Evolutionary conservation across 2,888 invertebrate species (phyloP).

Genomic region (Sepioteuthis lessoniana): DNA sequence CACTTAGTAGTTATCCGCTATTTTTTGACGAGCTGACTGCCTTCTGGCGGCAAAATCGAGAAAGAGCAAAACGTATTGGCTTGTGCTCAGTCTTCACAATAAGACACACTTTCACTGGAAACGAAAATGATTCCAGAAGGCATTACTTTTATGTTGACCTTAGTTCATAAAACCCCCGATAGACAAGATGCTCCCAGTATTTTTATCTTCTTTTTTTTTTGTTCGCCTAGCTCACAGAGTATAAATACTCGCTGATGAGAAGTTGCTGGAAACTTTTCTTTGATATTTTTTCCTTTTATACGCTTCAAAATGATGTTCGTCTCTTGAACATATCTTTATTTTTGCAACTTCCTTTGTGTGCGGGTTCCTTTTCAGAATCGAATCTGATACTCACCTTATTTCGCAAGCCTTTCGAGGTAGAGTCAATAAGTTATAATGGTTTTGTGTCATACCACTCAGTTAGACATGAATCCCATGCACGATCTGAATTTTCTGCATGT

Average conservation of each 20-base stretch:
- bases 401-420: too few relatives aligned
- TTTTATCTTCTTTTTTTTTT: background rate
- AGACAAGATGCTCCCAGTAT: background rate
- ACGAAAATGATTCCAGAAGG: background rate
- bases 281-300: background rate
- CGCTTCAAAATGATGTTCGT: background rate
- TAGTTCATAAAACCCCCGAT: background rate
- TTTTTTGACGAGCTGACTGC: background rate
- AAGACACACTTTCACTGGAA: background rate
- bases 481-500: too few relatives aligned
- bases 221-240: background rate
- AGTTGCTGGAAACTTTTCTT: background rate
- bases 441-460: too few relatives aligned
- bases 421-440: too few relatives aligned
- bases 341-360: too few relatives aligned
- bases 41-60: background rate
- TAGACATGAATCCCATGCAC: too few relatives aligned
- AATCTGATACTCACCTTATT: too few relatives aligned
- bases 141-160: background rate
- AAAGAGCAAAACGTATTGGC: conserved; percentile 14
- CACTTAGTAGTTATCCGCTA: background rate
- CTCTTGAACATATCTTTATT: background rate
- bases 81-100: background rate
- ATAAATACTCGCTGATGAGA: background rate
- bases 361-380: too few relatives aligned